Base-by-base conservation (phyloP, 1,140 invertebrate genomes). In the Asbolus verrucosus region DNA sequence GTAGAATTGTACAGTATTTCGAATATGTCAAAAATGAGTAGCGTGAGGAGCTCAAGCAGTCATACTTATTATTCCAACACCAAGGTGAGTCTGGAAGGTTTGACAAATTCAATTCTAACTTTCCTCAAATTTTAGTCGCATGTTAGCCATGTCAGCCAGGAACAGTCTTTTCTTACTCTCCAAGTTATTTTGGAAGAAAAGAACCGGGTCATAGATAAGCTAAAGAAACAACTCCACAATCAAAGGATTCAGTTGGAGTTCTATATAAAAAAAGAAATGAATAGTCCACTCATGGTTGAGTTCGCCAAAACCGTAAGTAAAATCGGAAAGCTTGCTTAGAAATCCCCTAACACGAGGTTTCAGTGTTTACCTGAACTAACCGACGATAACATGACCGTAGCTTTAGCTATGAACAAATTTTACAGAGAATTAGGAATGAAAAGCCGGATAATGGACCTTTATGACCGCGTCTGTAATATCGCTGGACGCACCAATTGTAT, bases 191-290 rank as follows among this genome's bases (percentile, higher is more conserved):
- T 78, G 16, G 71, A 76, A 11, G 74, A 77, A 21, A 78, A 78
- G 69, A 78, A 77, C 33, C 66, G 33, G 18, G 61, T 70, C 6
- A 78, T 78, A n/a, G 61, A 60, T 6, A 67, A 14, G 14, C 60
- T 78, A 9, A 70, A 71, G 31, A 73, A 69, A 19, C 76, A 77
- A 50, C 6, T 75, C 1, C 67, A 74, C 38, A 76, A 74, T 30
- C 76, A 78, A 33, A 78, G 75, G 54, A 54, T 74, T 30, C 76
- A 78, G 31, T 14, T 78, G 15, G 38, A 54, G 15, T 78, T 73
- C 62, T 78, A 78, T 43, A 43, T 78, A 1, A 66, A 73, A n/a
- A 71, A 65, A 27, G 73, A 69, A 19, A 46, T 76, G 8, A 67
- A 61, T n/a, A 41, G 33, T 19, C 30, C 50, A 19, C 72, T 70